phyloP scores from a whole-genome alignment of 2,888 invertebrate genomes.

The Prosopocoilus inquinatus region DNA sequence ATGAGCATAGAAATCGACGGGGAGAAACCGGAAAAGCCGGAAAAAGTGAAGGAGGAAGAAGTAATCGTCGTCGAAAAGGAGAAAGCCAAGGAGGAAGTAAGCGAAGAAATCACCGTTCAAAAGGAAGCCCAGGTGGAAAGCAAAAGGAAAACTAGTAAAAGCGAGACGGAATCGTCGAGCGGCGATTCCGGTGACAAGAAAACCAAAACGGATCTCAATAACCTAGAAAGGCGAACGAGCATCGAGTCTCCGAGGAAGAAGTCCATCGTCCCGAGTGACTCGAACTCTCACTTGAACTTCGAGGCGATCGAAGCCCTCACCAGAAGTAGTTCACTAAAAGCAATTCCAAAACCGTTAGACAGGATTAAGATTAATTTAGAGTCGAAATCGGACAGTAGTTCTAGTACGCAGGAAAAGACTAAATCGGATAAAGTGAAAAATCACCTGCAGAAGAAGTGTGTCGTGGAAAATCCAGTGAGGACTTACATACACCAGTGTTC shows the following conservation, averaged over 20 bases:
- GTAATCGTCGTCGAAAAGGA: constrained; percentile 18
- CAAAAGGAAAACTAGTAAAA: constrained; percentile 20
- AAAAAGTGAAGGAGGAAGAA: constrained; percentile 21
- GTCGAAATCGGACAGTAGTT: constrained; percentile 44
- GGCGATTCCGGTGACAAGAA: constrained; percentile 15
- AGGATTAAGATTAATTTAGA: constrained; percentile 35
- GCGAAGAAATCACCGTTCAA: constrained; percentile 16
- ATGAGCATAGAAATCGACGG: constrained; percentile 21
- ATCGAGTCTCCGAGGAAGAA: constrained; percentile 16
- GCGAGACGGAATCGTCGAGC: constrained; percentile 21
- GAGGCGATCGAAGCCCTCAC: constrained; percentile 35
- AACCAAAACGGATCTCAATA: constrained; percentile 3
- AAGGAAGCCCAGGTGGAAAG: constrained; percentile 30
- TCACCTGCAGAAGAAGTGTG: constrained; percentile 16
- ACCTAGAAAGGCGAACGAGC: constrained; percentile 18
- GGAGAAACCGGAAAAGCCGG: constrained; percentile 20
- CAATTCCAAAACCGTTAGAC: constrained; percentile 34
- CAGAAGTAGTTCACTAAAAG: constrained; percentile 36
- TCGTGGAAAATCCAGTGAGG: constrained; percentile 16
- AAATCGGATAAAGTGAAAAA: constrained; percentile 7
- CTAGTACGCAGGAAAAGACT: constrained; percentile 21
- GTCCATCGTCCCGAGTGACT: constrained; percentile 20
- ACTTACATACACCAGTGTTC: constrained; percentile 35
- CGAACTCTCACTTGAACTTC: constrained; percentile 29
- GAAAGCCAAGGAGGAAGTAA: constrained; percentile 16